A percentile compares a stretch with the other conserved stretches of the same genome.
Conservation (phyloP, 2,888 invertebrate species). For the Anarsia innoxiella region DNA sequence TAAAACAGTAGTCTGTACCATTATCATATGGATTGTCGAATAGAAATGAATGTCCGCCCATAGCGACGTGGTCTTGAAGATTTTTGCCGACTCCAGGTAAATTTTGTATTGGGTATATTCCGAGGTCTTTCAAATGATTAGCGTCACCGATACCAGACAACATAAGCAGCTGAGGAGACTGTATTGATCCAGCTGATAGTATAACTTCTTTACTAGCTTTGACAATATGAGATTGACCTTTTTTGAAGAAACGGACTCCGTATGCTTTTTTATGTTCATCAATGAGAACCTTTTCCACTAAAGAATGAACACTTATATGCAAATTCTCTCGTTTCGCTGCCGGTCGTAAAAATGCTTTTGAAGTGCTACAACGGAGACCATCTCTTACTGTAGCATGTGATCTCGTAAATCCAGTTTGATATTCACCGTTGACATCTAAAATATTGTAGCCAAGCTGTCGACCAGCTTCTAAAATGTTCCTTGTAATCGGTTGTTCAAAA, state of each 20-base stretch:
- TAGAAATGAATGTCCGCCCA: conserved; percentile 84
- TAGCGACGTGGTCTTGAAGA: conserved; percentile 88
- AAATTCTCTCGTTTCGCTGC: conserved; percentile 80
- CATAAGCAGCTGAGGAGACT: conserved; percentile 90
- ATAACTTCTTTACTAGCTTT: conserved; percentile 85
- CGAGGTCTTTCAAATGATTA: conserved; percentile 75
- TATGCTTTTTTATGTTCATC: conserved; percentile 77
- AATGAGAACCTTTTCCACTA: conserved; percentile 80
- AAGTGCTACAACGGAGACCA: conserved; percentile 88
- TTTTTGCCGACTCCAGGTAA: conserved; percentile 86
- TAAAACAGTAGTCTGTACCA: conserved; percentile 78
- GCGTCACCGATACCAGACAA: conserved; percentile 87
- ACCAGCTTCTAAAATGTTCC: conserved; percentile 81
- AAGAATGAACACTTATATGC: conserved; percentile 80
- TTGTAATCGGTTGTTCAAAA: conserved; percentile 80
- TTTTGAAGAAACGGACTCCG: conserved; percentile 80
- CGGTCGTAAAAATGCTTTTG: conserved; percentile 86
- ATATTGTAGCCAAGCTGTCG: conserved; percentile 81
- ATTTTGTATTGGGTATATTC: conserved; percentile 76
- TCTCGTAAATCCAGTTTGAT: conserved; percentile 86
- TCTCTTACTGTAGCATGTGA: conserved; percentile 86
- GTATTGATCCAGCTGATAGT: conserved; percentile 88
- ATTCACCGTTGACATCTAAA: conserved; percentile 83
- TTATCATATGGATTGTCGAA: conserved; percentile 78
- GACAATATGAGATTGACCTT: conserved; percentile 68